These are phyloP conservation scores for Rhyzopertha dominica DNA, from an alignment of 1,140 invertebrate species.

Conservation along the genomic window DNA sequence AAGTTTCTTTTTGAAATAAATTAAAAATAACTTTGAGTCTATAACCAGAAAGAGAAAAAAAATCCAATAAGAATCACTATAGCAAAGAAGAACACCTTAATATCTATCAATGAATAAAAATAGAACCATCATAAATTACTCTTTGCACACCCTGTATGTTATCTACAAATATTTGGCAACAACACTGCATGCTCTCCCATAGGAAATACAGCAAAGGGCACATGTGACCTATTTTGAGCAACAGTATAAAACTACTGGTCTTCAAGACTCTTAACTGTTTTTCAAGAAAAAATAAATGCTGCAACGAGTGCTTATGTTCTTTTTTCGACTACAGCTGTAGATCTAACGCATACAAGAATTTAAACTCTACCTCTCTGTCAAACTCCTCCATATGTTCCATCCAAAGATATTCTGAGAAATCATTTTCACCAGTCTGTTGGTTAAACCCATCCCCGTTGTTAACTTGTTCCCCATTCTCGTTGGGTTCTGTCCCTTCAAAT, in stretches of 20 bases:
- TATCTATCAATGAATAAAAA: too few relatives aligned
- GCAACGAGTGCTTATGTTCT: not conserved
- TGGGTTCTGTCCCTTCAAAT: slow-evolving; percentile 40
- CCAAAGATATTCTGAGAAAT: slow-evolving; percentile 86
- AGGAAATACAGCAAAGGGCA: slow-evolving; percentile 9
- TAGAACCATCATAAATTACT: too few relatives aligned
- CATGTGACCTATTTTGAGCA: slow-evolving; percentile 1
- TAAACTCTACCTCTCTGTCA: slow-evolving; percentile 66
- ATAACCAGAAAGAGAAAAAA: too few relatives aligned
- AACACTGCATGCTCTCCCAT: not conserved
- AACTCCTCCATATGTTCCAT: slow-evolving; percentile 90
- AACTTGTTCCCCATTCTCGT: slow-evolving; percentile 27
- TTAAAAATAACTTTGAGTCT: too few relatives aligned
- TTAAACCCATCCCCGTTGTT: slow-evolving; percentile 50
- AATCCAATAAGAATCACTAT: too few relatives aligned
- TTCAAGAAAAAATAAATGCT: slow-evolving; percentile 12
- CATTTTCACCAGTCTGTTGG: slow-evolving; percentile 55
- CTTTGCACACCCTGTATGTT: too few relatives aligned
- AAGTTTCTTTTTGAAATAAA: too few relatives aligned
- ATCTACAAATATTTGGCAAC: not conserved
- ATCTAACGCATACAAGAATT: not conserved
- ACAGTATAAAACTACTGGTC: not conserved
- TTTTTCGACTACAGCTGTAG: slow-evolving; percentile 1
- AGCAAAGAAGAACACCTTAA: too few relatives aligned
- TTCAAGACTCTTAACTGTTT: slow-evolving; percentile 2